Conservation (phyloP, 1,140 invertebrate genomes). For the Aleiodes sp. region DNA sequence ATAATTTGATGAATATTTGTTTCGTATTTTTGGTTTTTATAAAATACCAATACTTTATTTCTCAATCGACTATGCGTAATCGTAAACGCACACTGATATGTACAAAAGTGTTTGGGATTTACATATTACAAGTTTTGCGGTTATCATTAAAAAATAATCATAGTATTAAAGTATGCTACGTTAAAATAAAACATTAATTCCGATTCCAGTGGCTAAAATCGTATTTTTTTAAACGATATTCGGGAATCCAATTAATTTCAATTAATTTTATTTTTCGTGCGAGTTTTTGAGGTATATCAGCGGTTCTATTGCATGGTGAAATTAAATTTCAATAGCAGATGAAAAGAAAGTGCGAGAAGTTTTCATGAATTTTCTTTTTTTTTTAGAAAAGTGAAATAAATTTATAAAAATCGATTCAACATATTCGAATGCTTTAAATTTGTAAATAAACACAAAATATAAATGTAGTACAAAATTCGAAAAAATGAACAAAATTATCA, state of each 20-base stretch:
- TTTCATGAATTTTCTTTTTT: too few relatives aligned
- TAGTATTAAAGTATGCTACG: slow-evolving; percentile 42
- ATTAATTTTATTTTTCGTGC: slow-evolving; percentile 36
- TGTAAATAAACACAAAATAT: too few relatives aligned
- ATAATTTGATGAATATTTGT: not conserved
- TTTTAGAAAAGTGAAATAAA: too few relatives aligned
- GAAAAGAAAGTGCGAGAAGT: not conserved
- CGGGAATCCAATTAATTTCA: slow-evolving; percentile 31
- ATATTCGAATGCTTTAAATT: too few relatives aligned
- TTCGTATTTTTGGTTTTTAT: slow-evolving; percentile 51
- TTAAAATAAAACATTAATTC: slow-evolving; percentile 47
- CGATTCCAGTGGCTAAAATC: slow-evolving; percentile 42
- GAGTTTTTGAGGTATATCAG: slow-evolving; percentile 57
- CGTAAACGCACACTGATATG: slow-evolving; percentile 48
- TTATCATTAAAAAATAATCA: slow-evolving; percentile 51
- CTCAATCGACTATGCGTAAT: slow-evolving; percentile 49
- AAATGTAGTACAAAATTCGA: too few relatives aligned
- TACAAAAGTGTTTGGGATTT: slow-evolving; percentile 48
- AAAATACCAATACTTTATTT: slow-evolving; percentile 63
- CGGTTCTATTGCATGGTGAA: slow-evolving; percentile 44
- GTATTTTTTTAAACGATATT: slow-evolving; percentile 4
- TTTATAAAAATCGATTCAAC: too few relatives aligned
- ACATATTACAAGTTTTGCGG: slow-evolving; percentile 47
- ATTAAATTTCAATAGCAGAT: not conserved
- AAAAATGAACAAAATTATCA: too few relatives aligned